Percentiles rank a stretch among this genome's conserved stretches.
Evolutionary conservation across 2,797 vertebrate species (phyloP).

Genomic region (Microctenopoma stevenorrisi): DNA sequence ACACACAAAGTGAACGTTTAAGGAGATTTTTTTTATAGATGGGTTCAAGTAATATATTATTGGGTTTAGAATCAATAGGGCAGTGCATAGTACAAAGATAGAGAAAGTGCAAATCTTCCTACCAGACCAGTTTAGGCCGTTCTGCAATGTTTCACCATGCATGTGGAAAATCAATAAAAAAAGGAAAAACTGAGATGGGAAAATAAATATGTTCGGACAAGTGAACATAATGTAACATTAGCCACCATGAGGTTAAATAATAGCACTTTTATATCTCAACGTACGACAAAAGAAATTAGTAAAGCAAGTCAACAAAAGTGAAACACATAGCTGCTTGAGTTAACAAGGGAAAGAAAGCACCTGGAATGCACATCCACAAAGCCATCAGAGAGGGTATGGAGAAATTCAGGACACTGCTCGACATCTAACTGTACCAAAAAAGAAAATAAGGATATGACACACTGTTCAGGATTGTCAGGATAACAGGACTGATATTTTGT

Average conservation of each 20-base stretch:
- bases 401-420: constrained; percentile 53
- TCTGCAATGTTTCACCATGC: constrained; percentile 88
- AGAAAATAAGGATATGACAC: constrained; percentile 9
- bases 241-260: constrained; percentile 89
- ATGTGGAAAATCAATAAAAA: constrained; percentile 78
- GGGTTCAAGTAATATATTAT: constrained; percentile 99
- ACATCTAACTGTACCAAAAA: constrained; percentile 11
- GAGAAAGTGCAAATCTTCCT: constrained; percentile 99
- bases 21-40: constrained; percentile 89
- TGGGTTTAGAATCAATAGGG: constrained; percentile 99
- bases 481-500: constrained; percentile 43
- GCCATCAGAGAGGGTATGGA: constrained; percentile 74
- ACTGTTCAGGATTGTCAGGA: constrained; percentile 71
- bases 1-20: constrained; percentile 92
- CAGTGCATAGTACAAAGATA: constrained; percentile 99
- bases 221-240: constrained; percentile 84
- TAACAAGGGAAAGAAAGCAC: constrained; percentile 88
- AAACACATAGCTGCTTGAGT: constrained; percentile 80
- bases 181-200: constrained; percentile 53
- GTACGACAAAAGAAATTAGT: constrained; percentile 80
- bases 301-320: constrained; percentile 67
- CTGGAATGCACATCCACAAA: constrained; percentile 99
- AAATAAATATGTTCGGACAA: constrained; percentile 66
- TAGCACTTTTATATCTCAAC: constrained; percentile 90
- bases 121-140: constrained; percentile 87